Evolutionary conservation across 2,113 vertebrate genomes (phyloP).

Genomic region (Misgurnus anguillicaudatus): DNA sequence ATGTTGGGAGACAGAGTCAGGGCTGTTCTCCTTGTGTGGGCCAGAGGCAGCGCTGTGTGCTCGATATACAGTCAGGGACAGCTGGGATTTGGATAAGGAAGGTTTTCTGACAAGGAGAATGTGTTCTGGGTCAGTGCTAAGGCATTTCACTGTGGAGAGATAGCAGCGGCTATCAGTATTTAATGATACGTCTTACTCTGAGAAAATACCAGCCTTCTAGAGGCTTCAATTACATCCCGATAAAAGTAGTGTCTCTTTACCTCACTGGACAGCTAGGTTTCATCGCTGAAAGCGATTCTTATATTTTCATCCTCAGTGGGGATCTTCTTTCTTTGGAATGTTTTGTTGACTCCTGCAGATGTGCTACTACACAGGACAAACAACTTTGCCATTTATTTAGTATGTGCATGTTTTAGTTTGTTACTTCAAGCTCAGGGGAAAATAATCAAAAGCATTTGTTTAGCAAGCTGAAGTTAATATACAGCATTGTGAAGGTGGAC

Average conservation of each 20-base stretch:
- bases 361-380: not conserved
- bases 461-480: not conserved
- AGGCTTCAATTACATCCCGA: slow-evolving; percentile 52
- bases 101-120: slow-evolving; percentile 53
- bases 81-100: slow-evolving; percentile 58
- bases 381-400: slow-evolving; percentile 1
- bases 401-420: slow-evolving; percentile 7
- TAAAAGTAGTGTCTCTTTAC: slow-evolving; percentile 40
- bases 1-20: slow-evolving; percentile 30
- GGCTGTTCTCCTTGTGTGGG: slow-evolving; percentile 47
- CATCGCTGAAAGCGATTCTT: not conserved
- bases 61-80: slow-evolving; percentile 45
- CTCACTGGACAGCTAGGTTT: not conserved
- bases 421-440: not conserved
- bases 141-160: slow-evolving; percentile 54
- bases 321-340: not conserved
- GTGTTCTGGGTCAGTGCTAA: slow-evolving; percentile 57
- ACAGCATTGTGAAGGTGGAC: not conserved
- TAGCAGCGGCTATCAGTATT: slow-evolving; percentile 53
- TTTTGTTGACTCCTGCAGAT: not conserved
- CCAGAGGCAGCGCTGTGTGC: slow-evolving; percentile 44
- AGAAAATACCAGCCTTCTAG: slow-evolving; percentile 54
- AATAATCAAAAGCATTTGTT: slow-evolving; percentile 4
- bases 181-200: slow-evolving; percentile 56
- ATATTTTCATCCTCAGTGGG: not conserved